Evolutionary conservation across 2,113 vertebrate species (phyloP), one percentile per base, ranked within the genome.

Genomic region (Synchiropus splendidus): DNA sequence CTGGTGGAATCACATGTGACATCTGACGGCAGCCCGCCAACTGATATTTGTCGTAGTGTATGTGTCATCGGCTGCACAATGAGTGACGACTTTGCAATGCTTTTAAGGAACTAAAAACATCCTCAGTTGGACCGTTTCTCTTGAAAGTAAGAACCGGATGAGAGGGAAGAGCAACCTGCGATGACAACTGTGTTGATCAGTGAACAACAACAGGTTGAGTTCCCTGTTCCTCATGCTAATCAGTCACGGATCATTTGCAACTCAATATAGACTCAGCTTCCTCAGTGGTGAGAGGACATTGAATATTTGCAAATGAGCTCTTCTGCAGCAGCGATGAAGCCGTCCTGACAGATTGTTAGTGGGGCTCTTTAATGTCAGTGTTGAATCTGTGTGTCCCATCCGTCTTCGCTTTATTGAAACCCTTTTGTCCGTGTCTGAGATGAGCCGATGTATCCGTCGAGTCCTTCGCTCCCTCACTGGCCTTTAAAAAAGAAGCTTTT

Each of bases 261-360:
- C 67, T 76, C 72, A 74, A 67, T 72, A 39, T 47, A 34, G 48
- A 46, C 35, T 37, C 49, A 42, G 53, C 57, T 48, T 75, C 67
- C 67, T 64, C 49, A n/a, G 56, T 27, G 63, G 58, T 56, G 54
- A 76, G 49, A 34, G 48, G 39, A 74, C 61, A 71, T 69, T 74
- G 58, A 71, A 78, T 69, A 77, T 61, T 60, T 75, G 74, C 74
- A 79, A 78, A 81, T 73, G 45, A 78, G 68, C 3, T 34, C 48
- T 21, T 10, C 40, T 57, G 44, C 45, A 66, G 46, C 45, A 42
- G 17, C 30, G 35, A 40, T 39, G 38, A 49, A 54, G 50, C 21
- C 36, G 21, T 27, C 8, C 21, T 27, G 21, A 27, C 21, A 27
- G 21, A 27, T 27, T 27, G 21, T 27, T 27, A 27, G 21, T 27